Conservation (phyloP, 2,888 invertebrate genomes). For the Petrophora chlorosata region DNA sequence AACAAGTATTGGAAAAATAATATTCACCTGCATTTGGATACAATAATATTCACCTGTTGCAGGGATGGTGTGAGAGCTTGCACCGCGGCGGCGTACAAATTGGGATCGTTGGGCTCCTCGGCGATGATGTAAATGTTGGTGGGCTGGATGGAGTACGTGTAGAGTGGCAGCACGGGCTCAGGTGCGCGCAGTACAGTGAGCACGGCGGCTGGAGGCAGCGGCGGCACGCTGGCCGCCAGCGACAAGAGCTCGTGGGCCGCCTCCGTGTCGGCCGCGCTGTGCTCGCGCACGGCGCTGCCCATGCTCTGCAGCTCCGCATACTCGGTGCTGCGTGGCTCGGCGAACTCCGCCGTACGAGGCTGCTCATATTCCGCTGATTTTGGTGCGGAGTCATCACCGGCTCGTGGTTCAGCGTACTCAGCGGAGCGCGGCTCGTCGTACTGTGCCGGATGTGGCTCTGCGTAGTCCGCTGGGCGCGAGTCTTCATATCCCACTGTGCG, state of each 20-base stretch:
- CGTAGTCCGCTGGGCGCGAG: slow-evolving; percentile 1
- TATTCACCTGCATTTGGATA: too few relatives aligned
- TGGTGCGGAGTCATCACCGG: not conserved
- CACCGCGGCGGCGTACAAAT: slow-evolving; percentile 54
- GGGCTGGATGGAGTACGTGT: slow-evolving; percentile 87
- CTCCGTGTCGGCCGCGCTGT: slow-evolving; percentile 93
- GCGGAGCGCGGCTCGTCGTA: slow-evolving; percentile 1
- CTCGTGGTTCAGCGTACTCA: slow-evolving; percentile 1
- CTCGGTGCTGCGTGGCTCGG: slow-evolving; percentile 16
- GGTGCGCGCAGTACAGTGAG: slow-evolving; percentile 62
- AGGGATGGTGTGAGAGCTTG: slow-evolving; percentile 57
- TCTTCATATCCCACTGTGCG: slow-evolving; percentile 2
- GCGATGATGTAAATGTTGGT: slow-evolving; percentile 66
- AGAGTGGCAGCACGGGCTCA: slow-evolving; percentile 70
- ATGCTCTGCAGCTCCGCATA: slow-evolving; percentile 48
- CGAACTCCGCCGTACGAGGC: slow-evolving; percentile 10
- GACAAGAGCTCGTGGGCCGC: slow-evolving; percentile 93
- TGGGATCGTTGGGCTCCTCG: slow-evolving; percentile 58
- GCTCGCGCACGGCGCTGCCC: slow-evolving; percentile 77
- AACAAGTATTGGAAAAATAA: too few relatives aligned
- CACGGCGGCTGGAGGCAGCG: slow-evolving; percentile 87
- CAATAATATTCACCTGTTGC: slow-evolving; percentile 44
- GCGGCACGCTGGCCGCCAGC: slow-evolving; percentile 90
- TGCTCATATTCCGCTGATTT: not conserved
- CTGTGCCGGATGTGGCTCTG: not conserved